Conservation (phyloP, 2,113 vertebrate species). For the Elaphurus davidianus region DNA sequence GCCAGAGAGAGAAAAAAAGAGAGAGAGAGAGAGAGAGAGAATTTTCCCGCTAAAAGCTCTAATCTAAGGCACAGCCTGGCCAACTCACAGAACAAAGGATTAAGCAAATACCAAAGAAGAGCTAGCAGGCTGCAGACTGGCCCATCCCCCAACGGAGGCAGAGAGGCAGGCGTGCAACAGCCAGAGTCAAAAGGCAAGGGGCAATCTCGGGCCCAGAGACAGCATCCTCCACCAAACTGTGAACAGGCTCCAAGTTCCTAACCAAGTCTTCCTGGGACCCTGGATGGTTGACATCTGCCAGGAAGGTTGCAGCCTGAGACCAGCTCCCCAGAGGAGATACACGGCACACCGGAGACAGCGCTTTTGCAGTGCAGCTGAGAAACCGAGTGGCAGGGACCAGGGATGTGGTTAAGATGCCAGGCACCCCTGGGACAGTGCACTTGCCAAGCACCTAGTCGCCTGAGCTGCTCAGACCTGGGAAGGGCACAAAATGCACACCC, state of each 20-base stretch:
- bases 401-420: background rate
- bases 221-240: background rate
- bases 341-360: fast-evolving
- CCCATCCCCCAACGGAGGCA: fast-evolving
- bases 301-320: background rate
- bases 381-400: fast-evolving
- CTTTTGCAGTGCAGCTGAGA: fast-evolving
- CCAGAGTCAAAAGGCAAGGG: background rate
- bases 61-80: background rate
- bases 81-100: background rate
- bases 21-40: background rate
- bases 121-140: background rate
- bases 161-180: background rate
- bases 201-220: background rate
- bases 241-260: background rate
- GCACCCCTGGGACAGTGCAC: background rate
- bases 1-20: background rate
- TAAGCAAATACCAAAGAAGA: background rate
- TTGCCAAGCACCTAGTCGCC: background rate
- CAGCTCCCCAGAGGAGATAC: background rate
- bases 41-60: background rate
- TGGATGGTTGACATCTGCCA: background rate
- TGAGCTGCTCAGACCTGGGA: background rate
- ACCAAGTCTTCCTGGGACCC: background rate
- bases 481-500: background rate